phyloP scores from a whole-genome alignment of 2,113 vertebrate genomes.

The Todiramphus chloris region DNA sequence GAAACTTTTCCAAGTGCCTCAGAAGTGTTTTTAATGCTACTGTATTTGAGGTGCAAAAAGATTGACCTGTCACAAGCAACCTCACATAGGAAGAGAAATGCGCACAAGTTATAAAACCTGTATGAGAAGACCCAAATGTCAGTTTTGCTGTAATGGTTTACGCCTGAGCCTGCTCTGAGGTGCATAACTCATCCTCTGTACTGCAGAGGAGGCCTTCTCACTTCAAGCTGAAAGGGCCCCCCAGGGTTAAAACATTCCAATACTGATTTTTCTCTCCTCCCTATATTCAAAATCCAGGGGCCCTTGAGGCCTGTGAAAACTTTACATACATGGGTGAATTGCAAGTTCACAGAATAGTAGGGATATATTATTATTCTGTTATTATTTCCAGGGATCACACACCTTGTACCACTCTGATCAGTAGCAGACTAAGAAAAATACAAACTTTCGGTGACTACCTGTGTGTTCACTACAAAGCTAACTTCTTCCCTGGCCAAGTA shows the following conservation, averaged over 20 bases:
- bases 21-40: background rate
- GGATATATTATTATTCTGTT: background rate
- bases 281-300: background rate
- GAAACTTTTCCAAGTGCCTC: background rate
- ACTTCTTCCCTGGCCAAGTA: background rate
- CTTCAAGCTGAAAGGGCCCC: background rate
- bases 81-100: background rate
- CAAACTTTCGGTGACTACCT: accelerated
- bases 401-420: background rate
- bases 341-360: background rate
- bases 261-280: background rate
- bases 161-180: background rate
- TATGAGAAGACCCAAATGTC: background rate
- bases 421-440: background rate
- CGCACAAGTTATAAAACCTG: background rate
- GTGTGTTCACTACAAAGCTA: background rate
- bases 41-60: background rate
- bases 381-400: background rate
- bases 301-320: background rate
- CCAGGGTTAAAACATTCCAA: background rate
- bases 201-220: background rate
- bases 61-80: background rate
- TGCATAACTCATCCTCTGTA: background rate
- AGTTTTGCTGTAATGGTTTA: background rate
- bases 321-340: background rate